phyloP scores from a whole-genome alignment of 2,888 invertebrate species.

The Epistrophe eligans region DNA sequence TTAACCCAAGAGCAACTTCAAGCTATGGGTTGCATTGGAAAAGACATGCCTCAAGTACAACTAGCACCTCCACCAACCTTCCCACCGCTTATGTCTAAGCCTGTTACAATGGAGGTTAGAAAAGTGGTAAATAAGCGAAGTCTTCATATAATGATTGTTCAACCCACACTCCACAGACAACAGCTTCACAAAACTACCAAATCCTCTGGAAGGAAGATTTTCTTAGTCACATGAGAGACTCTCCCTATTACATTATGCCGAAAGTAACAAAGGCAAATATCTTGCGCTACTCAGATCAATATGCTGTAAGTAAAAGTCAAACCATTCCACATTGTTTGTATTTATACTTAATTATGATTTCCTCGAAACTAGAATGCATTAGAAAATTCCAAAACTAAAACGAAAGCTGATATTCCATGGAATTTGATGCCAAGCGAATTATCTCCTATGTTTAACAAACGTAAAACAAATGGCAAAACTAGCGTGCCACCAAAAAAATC shows the following conservation, averaged over 20 bases:
- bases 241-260: slow-evolving; percentile 84
- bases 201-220: slow-evolving; percentile 90
- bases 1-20: slow-evolving; percentile 83
- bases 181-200: slow-evolving; percentile 88
- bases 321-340: background rate
- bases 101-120: slow-evolving; percentile 84
- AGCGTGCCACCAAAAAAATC: slow-evolving; percentile 78
- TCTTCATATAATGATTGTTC: background rate
- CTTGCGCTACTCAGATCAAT: slow-evolving; percentile 78
- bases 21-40: slow-evolving; percentile 82
- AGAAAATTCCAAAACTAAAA: slow-evolving; percentile 79
- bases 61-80: slow-evolving; percentile 86
- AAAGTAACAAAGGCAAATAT: slow-evolving; percentile 71
- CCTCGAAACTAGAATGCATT: slow-evolving; percentile 77
- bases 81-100: slow-evolving; percentile 86
- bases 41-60: slow-evolving; percentile 85
- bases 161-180: slow-evolving; percentile 79
- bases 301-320: slow-evolving; percentile 75
- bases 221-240: slow-evolving; percentile 89
- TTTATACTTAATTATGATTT: too few relatives aligned
- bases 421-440: slow-evolving; percentile 87
- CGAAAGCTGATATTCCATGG: slow-evolving; percentile 84
- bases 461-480: slow-evolving; percentile 67
- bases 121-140: background rate
- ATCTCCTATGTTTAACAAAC: slow-evolving; percentile 79